phyloP scores from a whole-genome alignment of 2,797 vertebrate genomes.

The Aphelocoma californica region DNA sequence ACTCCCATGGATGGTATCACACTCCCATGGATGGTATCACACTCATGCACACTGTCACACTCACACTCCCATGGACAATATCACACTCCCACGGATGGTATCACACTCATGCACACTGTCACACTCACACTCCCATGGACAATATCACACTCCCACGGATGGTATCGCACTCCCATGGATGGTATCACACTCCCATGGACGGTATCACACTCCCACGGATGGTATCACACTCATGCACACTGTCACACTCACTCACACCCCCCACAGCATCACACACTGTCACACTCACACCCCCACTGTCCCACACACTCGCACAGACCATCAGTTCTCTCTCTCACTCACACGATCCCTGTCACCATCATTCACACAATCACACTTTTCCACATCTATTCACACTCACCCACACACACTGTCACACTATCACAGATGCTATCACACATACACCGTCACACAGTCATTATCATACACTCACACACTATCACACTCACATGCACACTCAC shows the following conservation, averaged over 20 bases:
- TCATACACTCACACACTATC: too few species aligned
- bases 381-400: not conserved
- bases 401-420: not conserved
- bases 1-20: not conserved
- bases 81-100: not conserved
- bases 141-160: not conserved
- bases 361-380: not conserved
- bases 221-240: not conserved
- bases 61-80: not conserved
- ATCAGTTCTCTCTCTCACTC: not conserved
- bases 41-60: not conserved
- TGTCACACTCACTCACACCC: not conserved
- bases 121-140: not conserved
- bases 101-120: too few species aligned
- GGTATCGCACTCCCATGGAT: not conserved
- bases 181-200: not conserved
- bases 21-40: not conserved
- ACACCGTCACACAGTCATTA: not conserved
- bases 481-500: not conserved
- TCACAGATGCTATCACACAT: not conserved
- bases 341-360: too few species aligned
- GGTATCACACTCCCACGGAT: not conserved
- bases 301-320: not conserved
- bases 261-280: not conserved
- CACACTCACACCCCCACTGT: too few species aligned